Evolutionary conservation across 2,113 vertebrate genomes (phyloP), one percentile per base, ranked within the genome.

Genomic region (Rhabdomys dilectus): DNA sequence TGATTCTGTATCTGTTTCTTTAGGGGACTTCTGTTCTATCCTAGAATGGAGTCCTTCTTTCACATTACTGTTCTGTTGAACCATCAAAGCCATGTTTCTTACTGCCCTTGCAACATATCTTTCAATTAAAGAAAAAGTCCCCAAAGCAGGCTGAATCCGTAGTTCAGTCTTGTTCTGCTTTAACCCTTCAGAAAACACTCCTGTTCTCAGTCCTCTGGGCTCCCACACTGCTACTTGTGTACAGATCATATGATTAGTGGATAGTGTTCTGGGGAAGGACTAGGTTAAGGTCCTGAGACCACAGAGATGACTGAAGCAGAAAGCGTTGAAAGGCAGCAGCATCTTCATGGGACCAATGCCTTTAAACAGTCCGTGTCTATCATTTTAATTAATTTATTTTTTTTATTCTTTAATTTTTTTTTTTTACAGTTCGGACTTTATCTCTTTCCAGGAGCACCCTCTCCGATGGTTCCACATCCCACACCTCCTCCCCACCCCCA

Each of bases 321-420:
- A 84, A 4, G 12, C 2, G 7, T n/a, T 16, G 8, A 51, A 93
- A 75, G 73, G 62, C 31, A 80, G 31, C 19, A 10, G 60, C 51
- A 77, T 90, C 72, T 80, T 36, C 17, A 26, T 56, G 29, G 45
- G 45, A 92, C 48, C 60, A 80, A 39, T 22, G 19, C 8, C 82
- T 92, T 73, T 39, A 53, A 84, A 89, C 68, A 15, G 36, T 48
- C 34, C 3, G 16, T 75, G 39, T 39, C 91, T 91, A 58, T 22
- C 51, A 88, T 87, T 90, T 93, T 75, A 89, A 82, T 93, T 75
- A 89, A 82, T 56, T 89, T 86, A 13, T 73, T 70, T 60, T 58
- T 58, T 60, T 60, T 60, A 60, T 60, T 22, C 56, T 60, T 60
- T 58, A 58, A 58, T 58, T 58, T 7, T 60, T 60, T 58, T 58